These are phyloP conservation scores for Porites evermanni DNA, from an alignment of 92 coral and sea anemone genomes.

Conservation along the genomic window DNA sequence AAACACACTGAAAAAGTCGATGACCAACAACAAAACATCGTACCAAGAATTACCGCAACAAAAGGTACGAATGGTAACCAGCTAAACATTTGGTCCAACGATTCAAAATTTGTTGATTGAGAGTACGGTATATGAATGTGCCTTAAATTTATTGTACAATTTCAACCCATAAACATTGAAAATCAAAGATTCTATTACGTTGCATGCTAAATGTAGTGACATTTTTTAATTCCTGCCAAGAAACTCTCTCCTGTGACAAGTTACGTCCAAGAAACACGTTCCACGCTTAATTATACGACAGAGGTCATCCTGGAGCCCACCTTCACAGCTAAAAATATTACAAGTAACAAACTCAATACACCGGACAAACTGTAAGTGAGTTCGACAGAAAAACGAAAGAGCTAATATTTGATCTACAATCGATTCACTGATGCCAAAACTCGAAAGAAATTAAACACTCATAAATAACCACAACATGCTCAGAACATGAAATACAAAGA, in stretches of 20 bases:
- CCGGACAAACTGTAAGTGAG: background rate
- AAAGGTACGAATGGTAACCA: background rate
- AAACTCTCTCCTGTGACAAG: conserved; percentile 4
- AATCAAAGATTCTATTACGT: background rate
- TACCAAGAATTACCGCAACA: background rate
- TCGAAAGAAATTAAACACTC: conserved; percentile 25
- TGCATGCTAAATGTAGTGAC: background rate
- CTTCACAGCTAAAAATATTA: background rate
- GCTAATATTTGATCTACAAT: background rate
- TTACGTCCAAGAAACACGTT: background rate
- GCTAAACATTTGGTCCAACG: background rate
- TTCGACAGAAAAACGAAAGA: background rate
- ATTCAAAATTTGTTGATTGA: background rate
- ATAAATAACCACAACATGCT: conserved; percentile 14
- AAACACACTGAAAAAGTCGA: background rate
- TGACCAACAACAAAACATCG: background rate
- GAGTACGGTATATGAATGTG: background rate
- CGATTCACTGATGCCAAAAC: background rate
- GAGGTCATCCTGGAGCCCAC: background rate
- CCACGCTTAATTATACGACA: background rate
- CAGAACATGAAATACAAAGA: background rate
- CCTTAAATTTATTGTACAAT: background rate
- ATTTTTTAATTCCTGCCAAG: background rate
- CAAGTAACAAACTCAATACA: background rate
- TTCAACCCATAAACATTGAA: background rate